Base-by-base conservation (phyloP, 2,113 vertebrate species). In the Dasyornis broadbenti region DNA sequence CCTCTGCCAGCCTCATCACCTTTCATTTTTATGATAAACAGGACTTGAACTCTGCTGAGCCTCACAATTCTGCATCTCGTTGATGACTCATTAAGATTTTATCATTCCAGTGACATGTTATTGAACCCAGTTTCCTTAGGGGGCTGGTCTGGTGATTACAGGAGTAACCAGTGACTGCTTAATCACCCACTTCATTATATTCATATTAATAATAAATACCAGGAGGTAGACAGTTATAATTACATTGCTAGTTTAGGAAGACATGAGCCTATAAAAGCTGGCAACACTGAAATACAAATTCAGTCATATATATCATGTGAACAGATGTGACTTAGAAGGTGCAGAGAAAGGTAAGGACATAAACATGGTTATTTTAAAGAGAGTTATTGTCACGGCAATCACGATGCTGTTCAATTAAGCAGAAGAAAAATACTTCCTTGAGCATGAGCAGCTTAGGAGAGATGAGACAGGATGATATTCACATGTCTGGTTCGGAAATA, bases 161-260 rank as follows among this genome's bases (percentile, higher is more conserved):
- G 77, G 63, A 95, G 70, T 97, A 96, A 96, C 91, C 94, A 93
- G 59, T 50, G 95, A 96, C 95, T 97, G 79, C 68, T 96, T 97
- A 97, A 96, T 97, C 89, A 95, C 69, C 61, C 78, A 94, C 90
- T 97, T 97, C 89, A 97, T 98, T 98, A 96, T 95, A 84, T 96
- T 95, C 79, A 66, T 97, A 95, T 97, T 97, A 98, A 97, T 97
- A 96, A 97, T 97, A 97, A 97, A 96, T 96, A 96, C 54, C 53
- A 94, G 88, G 82, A 96, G 71, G 79, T 89, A 97, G 85, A 89
- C 79, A 73, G 49, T 88, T 96, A 93, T 96, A 97, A 97, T 97
- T 94, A 82, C 85, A 91, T 69, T 91, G 84, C 61, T 91, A 96
- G 85, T 96, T 97, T 97, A 93, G 93, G 81, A 95, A 71, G 92